A percentile compares a stretch with the other conserved stretches of the same genome.
Evolutionary conservation across 37 sponge, comb jelly and placozoan genomes (phyloP).

Genomic region (Aplysina aerophoba): DNA sequence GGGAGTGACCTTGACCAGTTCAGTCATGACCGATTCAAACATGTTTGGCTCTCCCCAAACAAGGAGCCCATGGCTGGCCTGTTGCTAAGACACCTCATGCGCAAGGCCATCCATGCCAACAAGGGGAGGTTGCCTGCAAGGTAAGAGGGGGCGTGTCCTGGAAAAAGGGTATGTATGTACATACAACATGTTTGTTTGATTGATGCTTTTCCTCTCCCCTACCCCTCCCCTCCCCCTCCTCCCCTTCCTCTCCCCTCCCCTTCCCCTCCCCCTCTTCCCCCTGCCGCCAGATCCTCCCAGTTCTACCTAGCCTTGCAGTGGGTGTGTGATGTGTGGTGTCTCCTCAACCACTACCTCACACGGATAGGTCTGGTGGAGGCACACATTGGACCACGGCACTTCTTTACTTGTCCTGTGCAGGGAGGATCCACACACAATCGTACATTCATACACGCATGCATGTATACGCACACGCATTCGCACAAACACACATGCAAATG

Average conservation of each 20-base stretch:
- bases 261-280: background rate
- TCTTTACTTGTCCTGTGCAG: conserved; percentile 39
- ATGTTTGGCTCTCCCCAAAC: conserved; percentile 56
- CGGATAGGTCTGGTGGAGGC: conserved; percentile 47
- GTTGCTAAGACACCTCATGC: conserved; percentile 59
- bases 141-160: conserved; percentile 42
- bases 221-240: no score
- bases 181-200: no score
- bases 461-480: background rate
- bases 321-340: conserved; percentile 77
- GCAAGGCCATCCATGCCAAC: conserved; percentile 45
- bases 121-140: conserved; percentile 47
- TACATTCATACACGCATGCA: background rate
- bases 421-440: background rate
- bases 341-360: conserved; percentile 68
- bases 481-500: background rate
- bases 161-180: no score
- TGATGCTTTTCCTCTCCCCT: no score
- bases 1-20: conserved; percentile 8
- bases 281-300: conserved; percentile 19
- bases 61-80: conserved; percentile 58
- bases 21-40: conserved; percentile 40
- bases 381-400: conserved; percentile 37
- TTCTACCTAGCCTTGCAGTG: conserved; percentile 54
- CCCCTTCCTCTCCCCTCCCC: no score